Evolutionary conservation across 2,113 vertebrate species (phyloP), one percentile per base, ranked within the genome.

Genomic region (Ptilonorhynchus violaceus): DNA sequence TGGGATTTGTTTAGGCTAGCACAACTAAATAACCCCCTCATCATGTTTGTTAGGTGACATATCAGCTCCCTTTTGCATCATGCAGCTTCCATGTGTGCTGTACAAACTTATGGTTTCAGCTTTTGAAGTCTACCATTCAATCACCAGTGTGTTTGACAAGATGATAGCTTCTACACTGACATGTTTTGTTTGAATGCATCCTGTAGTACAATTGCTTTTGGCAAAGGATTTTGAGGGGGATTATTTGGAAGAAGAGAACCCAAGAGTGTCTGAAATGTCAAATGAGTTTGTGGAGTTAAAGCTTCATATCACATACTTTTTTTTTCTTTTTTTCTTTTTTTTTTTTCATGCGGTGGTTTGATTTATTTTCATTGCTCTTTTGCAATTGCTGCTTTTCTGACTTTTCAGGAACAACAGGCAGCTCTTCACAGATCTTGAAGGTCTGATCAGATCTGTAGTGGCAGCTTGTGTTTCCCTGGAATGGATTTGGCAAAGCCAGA

Each of bases 271-370:
- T 79, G 35, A 75, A 83, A 68, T 39, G 13, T 64, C 20, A 89
- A 31, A 68, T 75, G n/a, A 89, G 23, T 62, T 59, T 13, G 27
- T 69, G 73, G 16, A 50, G 22, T 67, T 85, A 68, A 85, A 89
- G 13, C 7, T 68, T 31, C 28, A 35, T 39, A 28, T 24, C 24
- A 33, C 10, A 17, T 6, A 4, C 4, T 35, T 23, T 28, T 3
- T 0, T 52, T 68, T 28, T 33, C 35, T 49, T 41, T 30, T 31
- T 3, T 0, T 1, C 1, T 59, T 20, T 28, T 33, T 39, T 49
- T 41, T 30, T 31, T 3, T 0, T 1, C 1, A 19, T 49, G 11
- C n/a, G 6, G 8, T 30, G 1, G 6, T 79, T 47, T 67, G 10
- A 5, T 49, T 63, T 88, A 30, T 63, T 90, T 84, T 85, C 39